phyloP scores from a whole-genome alignment of 2,797 vertebrate genomes.

The Nannoperca australis region DNA sequence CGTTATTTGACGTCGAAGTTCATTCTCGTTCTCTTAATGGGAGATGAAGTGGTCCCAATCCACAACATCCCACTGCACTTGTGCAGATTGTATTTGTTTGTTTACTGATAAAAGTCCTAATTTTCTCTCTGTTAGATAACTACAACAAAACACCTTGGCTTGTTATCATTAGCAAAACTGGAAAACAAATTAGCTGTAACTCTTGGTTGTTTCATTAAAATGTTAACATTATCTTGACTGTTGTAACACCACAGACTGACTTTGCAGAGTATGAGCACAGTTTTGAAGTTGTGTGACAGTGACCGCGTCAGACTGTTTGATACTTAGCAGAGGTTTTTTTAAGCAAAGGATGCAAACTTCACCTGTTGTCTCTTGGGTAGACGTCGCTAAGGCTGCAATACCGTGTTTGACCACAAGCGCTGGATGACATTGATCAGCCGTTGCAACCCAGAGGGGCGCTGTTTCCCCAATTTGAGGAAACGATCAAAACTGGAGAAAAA shows the following conservation, averaged over 20 bases:
- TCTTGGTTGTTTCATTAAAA: not conserved
- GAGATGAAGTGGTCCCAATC: not conserved
- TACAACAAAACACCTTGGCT: too few species aligned
- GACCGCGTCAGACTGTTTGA: not conserved
- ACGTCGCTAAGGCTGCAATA: not conserved
- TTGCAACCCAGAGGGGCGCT: conserved; percentile 24
- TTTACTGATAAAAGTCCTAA: not conserved
- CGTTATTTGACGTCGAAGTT: not conserved
- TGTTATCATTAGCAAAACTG: not conserved
- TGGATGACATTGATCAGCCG: not conserved
- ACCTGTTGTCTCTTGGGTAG: not conserved
- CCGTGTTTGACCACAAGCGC: not conserved
- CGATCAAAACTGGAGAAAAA: not conserved
- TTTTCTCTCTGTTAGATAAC: not conserved
- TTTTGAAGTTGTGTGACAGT: not conserved
- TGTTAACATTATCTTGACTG: not conserved
- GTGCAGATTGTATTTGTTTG: too few species aligned
- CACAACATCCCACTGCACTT: not conserved
- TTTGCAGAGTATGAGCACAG: too few species aligned
- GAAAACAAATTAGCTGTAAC: not conserved
- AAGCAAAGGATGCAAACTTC: not conserved
- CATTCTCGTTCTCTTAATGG: not conserved
- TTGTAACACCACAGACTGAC: not conserved
- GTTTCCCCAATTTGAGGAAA: conserved; percentile 6
- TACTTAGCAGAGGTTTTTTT: not conserved